These are phyloP conservation scores for Neopipo cinnamomea DNA, from an alignment of 2,113 vertebrate genomes.

Conservation along the genomic window DNA sequence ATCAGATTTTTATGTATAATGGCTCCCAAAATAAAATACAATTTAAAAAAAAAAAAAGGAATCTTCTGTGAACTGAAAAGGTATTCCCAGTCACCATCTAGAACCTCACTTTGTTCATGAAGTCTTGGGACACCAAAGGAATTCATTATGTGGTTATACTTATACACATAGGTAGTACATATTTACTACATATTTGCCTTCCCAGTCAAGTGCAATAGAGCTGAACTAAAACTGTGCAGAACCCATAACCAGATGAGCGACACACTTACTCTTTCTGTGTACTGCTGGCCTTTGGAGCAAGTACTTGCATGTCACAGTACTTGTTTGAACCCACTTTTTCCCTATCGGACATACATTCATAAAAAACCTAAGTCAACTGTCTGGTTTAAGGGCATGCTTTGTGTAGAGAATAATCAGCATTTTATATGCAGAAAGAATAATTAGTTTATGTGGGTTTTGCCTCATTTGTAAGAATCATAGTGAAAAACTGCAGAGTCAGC, in stretches of 20 bases:
- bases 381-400: not conserved
- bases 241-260: not conserved
- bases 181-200: not conserved
- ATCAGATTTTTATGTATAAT: not conserved
- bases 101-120: not conserved
- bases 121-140: not conserved
- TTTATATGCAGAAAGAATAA: not conserved
- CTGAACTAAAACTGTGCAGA: not conserved
- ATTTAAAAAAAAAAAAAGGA: not conserved
- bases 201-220: no score
- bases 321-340: not conserved
- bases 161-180: not conserved
- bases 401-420: not conserved
- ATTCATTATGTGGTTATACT: not conserved
- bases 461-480: not conserved
- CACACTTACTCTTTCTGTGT: not conserved
- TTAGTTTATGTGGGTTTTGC: not conserved
- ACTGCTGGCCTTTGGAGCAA: not conserved
- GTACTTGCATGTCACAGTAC: not conserved
- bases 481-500: not conserved
- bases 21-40: not conserved
- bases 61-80: not conserved
- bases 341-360: not conserved
- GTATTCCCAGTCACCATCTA: not conserved
- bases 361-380: not conserved